Evolutionary conservation across 2,888 invertebrate species (phyloP), one percentile per base, ranked within the genome.

Genomic region (Chrysotoxum bicinctum): DNA sequence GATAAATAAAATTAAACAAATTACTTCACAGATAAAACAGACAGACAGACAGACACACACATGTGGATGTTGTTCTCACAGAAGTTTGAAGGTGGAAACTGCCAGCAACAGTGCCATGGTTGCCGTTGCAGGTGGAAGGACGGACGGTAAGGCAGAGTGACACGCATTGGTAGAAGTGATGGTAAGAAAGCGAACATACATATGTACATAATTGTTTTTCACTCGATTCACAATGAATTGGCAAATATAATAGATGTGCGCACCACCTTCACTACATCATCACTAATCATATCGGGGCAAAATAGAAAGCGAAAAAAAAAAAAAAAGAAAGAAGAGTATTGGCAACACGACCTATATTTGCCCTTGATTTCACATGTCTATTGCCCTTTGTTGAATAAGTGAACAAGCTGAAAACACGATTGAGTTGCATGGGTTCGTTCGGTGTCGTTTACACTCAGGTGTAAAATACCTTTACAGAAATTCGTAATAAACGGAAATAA

Each of bases 311-410:
- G 45, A 26, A 52, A 58, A 40, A 52, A 62, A 32, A 35, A 14
- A 52, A 26, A 52, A 58, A 40, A 70, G 40, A 56, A 78, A n/a
- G n/a, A n/a, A n/a, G n/a, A n/a, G 72, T 72, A 79, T 76, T 80
- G 70, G 16, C 60, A 80, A 60, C 48, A 68, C 72, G 66, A 80
- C 76, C 66, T 72, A 68, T 68, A 68, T 56, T 52, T 54, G 68
- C 72, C 84, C 80, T 85, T 85, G 84, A 85, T 85, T 72, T 56
- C 60, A 19, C 68, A 37, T 85, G 80, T 85, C 75, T 80, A 75
- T 80, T 80, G 80, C 72, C 84, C 84, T 80, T 72, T 52, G 26
- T 26, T 54, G 32, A 43, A 21, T 60, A 60, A 60, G 14, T 26
- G 16, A 40, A 40, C 8, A 60, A 16, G 16, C 7, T 8, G 1